Evolutionary conservation across 2,888 invertebrate species (phyloP).

Genomic region (Allophyes oxyacanthae): DNA sequence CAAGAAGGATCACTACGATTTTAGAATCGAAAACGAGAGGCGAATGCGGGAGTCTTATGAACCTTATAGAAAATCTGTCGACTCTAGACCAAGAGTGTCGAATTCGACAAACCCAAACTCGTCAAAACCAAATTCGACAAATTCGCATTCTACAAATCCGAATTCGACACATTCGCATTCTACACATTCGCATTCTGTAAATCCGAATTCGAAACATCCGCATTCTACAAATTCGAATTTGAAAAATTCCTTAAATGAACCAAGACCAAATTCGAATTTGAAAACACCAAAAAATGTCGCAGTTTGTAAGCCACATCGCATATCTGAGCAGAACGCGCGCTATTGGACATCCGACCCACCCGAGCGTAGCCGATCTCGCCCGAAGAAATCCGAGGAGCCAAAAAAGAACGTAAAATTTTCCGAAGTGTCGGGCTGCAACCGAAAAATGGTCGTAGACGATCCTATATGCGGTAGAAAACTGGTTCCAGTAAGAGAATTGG

Average conservation of each 20-base stretch:
- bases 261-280: constrained; percentile 54
- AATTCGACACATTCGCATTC: constrained; percentile 20
- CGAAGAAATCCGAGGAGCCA: constrained; percentile 75
- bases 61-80: constrained; percentile 63
- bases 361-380: constrained; percentile 67
- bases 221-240: constrained; percentile 13
- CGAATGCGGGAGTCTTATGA: constrained; percentile 72
- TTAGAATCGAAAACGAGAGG: constrained; percentile 79
- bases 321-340: constrained; percentile 78
- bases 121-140: constrained; percentile 25
- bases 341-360: constrained; percentile 83
- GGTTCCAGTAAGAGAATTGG: constrained; percentile 84
- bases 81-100: constrained; percentile 43
- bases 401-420: constrained; percentile 88
- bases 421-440: constrained; percentile 84
- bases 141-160: neutral
- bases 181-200: constrained; percentile 5
- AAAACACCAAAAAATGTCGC: constrained; percentile 77
- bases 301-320: constrained; percentile 81
- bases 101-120: constrained; percentile 41
- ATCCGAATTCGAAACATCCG: constrained; percentile 18
- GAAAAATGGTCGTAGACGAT: constrained; percentile 85
- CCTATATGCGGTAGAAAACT: constrained; percentile 81
- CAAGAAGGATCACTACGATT: constrained; percentile 84
- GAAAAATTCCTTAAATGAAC: constrained; percentile 49